phyloP scores from a whole-genome alignment of 2,888 invertebrate species.

The Conomelus anceps region DNA sequence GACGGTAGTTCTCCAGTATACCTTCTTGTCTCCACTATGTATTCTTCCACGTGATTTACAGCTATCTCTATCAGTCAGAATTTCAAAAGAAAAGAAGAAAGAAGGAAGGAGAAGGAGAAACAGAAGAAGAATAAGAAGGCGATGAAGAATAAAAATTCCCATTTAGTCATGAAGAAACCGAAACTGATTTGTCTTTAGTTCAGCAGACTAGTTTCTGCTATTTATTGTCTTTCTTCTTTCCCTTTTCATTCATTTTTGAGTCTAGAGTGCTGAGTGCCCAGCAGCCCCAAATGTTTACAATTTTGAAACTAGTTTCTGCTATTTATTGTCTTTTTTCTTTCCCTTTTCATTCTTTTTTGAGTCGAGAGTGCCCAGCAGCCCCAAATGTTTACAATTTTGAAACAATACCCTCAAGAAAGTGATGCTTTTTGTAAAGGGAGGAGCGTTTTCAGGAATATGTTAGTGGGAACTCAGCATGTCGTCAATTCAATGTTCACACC shows the following conservation, averaged over 20 bases:
- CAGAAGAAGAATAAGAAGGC: not conserved
- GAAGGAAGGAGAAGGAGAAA: not conserved
- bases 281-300: not conserved
- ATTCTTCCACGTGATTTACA: not conserved
- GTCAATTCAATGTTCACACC: not conserved
- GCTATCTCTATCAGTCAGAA: not conserved
- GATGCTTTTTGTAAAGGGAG: not conserved
- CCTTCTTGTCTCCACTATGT: not conserved
- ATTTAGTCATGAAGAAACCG: not conserved
- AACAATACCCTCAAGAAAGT: not conserved
- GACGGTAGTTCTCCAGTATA: too few species aligned
- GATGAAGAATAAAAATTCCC: not conserved
- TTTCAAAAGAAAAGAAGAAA: not conserved
- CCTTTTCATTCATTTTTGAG: too few species aligned
- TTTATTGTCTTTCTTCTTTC: too few species aligned
- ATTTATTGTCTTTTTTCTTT: too few species aligned
- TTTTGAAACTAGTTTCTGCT: not conserved
- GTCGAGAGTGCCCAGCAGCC: not conserved
- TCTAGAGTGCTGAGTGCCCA: not conserved
- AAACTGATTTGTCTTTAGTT: not conserved
- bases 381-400: not conserved
- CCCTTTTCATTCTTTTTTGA: too few species aligned
- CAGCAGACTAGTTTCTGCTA: not conserved
- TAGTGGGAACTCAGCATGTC: not conserved
- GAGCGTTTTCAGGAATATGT: not conserved